phyloP scores from a whole-genome alignment of 2,797 vertebrate species.

The Eupleurogrammus muticus region DNA sequence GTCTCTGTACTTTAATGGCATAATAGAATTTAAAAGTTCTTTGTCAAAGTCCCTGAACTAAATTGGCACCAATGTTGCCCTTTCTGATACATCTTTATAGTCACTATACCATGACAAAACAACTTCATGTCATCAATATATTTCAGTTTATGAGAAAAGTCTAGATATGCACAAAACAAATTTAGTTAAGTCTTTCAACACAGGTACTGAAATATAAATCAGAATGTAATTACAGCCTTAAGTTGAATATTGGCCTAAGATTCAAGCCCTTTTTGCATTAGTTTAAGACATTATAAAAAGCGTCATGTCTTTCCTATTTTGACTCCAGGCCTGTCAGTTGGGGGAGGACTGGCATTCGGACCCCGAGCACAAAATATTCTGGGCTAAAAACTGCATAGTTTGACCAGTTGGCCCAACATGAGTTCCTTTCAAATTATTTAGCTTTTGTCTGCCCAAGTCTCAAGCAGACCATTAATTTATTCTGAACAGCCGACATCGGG shows the following conservation, averaged over 20 bases:
- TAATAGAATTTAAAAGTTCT: constrained; percentile 27
- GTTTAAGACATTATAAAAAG: constrained; percentile 1
- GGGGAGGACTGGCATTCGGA: constrained; percentile 3
- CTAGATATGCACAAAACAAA: background rate
- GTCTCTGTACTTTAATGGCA: constrained; percentile 12
- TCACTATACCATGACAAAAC: constrained; percentile 14
- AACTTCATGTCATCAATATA: constrained; percentile 6
- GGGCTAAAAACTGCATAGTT: constrained; percentile 15
- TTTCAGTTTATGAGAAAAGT: constrained; percentile 15
- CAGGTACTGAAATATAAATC: constrained; percentile 15
- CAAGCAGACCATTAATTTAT: constrained; percentile 22
- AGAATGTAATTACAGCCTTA: background rate
- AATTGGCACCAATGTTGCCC: constrained; percentile 28
- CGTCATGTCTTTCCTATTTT: background rate
- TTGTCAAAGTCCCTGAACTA: constrained; percentile 24
- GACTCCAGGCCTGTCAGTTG: constrained; percentile 18
- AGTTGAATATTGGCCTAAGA: constrained; percentile 1
- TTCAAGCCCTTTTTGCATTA: constrained; percentile 16
- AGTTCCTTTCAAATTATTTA: constrained; percentile 20
- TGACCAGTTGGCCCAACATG: constrained; percentile 20
- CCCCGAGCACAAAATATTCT: constrained; percentile 24
- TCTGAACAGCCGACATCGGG: constrained; percentile 22
- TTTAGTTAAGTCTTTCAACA: too few relatives aligned
- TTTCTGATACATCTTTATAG: constrained; percentile 7
- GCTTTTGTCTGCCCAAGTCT: constrained; percentile 35